Base-by-base conservation (phyloP, 2,888 invertebrate genomes). In the Drosophila testacea region DNA sequence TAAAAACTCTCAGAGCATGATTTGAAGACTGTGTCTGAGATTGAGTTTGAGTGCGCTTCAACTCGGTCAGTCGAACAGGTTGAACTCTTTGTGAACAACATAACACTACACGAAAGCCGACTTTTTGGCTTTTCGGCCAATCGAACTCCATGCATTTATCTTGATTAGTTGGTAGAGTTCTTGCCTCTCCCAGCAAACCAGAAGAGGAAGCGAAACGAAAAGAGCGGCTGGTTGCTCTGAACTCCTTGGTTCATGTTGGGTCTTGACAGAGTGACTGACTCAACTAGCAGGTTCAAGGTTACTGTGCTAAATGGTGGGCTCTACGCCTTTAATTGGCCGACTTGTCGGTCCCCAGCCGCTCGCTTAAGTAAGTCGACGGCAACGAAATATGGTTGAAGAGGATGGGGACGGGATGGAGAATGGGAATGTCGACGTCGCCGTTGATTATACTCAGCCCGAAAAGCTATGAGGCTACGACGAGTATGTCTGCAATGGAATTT, bases 301-400 rank as follows among this genome's bases (percentile, higher is more conserved):
- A 90, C 85, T 90, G 87, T 88, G 90, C 79, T 89, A 89, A 89
- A 87, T 84, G 79, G 68, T 60, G 74, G 77, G 79, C 78, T 83
- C 80, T 81, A 79, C 83, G 86, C 69, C 90, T 89, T 90, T 89
- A 89, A 89, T 89, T 90, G 88, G 90, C 84, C 89, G 68, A 78
- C 86, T 83, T 86, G 88, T 83, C 81, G 83, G 77, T 47, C 59
- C 54, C 27, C 60, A 69, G 75, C 74, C 73, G 62, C 57, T 46
- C 52, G 46, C 44, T 55, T 55, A 52, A 56, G 57, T 41, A 61
- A 61, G 42, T n/a, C 57, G 36, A 59, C 32, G 32, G 16, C n/a
- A 46, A 47, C 32, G 16, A 28, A 3, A 22, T 22, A 22, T 22
- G 22, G 22, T 22, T 3, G 22, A 55, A 16, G 11, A 22, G 4